Evolutionary conservation across 2,797 vertebrate species (phyloP).

Genomic region (Chelon auratus): DNA sequence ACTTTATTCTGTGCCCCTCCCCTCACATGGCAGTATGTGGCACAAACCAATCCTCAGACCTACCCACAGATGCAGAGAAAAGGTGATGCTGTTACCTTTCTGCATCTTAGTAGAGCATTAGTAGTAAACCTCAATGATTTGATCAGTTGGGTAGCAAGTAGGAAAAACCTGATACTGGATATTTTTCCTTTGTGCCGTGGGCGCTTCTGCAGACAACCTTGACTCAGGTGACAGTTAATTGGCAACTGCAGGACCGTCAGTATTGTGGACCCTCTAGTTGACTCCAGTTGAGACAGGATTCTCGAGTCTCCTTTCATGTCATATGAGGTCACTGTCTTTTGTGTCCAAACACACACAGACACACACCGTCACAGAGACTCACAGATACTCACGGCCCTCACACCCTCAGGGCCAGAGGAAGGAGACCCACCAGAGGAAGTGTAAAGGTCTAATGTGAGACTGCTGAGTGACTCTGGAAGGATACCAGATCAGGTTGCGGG

Average conservation of each 20-base stretch:
- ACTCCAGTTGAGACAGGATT: slow-evolving; percentile 65
- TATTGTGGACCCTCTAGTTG: slow-evolving; percentile 59
- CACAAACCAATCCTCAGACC: slow-evolving; percentile 40
- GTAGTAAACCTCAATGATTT: slow-evolving; percentile 20
- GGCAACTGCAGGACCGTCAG: slow-evolving; percentile 41
- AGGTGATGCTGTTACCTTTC: slow-evolving; percentile 54
- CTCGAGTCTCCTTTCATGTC: slow-evolving; percentile 74
- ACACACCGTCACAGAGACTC: slow-evolving; percentile 36
- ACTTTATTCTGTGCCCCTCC: slow-evolving; percentile 59
- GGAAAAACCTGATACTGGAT: slow-evolving; percentile 25
- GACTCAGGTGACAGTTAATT: slow-evolving; percentile 67
- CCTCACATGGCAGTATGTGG: slow-evolving; percentile 58
- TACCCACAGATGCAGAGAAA: slow-evolving; percentile 45
- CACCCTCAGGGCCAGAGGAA: slow-evolving; percentile 67
- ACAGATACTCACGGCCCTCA: slow-evolving; percentile 34
- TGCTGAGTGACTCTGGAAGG: slow-evolving; percentile 75
- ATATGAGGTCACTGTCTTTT: slow-evolving; percentile 77
- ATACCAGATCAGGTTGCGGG: slow-evolving; percentile 75
- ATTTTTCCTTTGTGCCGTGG: slow-evolving; percentile 9
- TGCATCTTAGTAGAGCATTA: slow-evolving; percentile 28
- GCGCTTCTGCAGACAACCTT: slow-evolving; percentile 32
- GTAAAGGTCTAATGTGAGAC: slow-evolving; percentile 75
- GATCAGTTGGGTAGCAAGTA: slow-evolving; percentile 9
- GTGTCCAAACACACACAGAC: slow-evolving; percentile 49
- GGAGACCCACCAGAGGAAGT: slow-evolving; percentile 75